phyloP scores from a whole-genome alignment of 2,888 invertebrate species.

The Spodoptera littoralis region DNA sequence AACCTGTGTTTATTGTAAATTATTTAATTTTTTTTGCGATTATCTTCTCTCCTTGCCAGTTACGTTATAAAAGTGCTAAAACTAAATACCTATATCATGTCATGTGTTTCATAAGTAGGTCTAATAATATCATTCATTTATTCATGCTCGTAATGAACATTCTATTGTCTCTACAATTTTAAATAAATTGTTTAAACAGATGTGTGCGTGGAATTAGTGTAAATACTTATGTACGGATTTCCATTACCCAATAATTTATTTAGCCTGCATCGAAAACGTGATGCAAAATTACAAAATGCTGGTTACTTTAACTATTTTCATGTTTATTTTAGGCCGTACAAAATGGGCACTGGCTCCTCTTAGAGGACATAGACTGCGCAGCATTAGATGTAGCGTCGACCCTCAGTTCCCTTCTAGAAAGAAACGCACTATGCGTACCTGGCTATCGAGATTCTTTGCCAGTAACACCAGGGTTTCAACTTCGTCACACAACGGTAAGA shows the following conservation, averaged over 20 bases:
- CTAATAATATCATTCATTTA: too few species aligned
- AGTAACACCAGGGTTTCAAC: conserved; percentile 95
- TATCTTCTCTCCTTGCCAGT: too few species aligned
- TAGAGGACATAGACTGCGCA: conserved; percentile 98
- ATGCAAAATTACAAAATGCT: background rate
- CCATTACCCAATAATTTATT: background rate
- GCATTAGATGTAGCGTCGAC: conserved; percentile 97
- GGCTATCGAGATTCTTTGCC: conserved; percentile 95
- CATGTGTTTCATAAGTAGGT: too few species aligned
- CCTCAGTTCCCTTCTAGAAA: conserved; percentile 95
- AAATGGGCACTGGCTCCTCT: conserved; percentile 96
- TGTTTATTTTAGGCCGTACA: conserved; percentile 91
- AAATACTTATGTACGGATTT: conserved; percentile 19
- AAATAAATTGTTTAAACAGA: conserved; percentile 37
- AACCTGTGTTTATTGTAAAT: too few species aligned
- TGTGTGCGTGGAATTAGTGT: conserved; percentile 14
- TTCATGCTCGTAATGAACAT: too few species aligned
- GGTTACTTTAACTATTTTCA: too few species aligned
- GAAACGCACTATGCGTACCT: conserved; percentile 94
- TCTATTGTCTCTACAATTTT: background rate
- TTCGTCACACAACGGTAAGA: conserved; percentile 95
- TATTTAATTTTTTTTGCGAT: too few species aligned
- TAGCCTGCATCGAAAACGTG: background rate
- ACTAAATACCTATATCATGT: too few species aligned
- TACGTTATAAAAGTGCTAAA: too few species aligned